Percentiles rank a stretch among this genome's conserved stretches.
phyloP scores from a whole-genome alignment of 2,797 vertebrate genomes.

The Bradypodion ventrale region DNA sequence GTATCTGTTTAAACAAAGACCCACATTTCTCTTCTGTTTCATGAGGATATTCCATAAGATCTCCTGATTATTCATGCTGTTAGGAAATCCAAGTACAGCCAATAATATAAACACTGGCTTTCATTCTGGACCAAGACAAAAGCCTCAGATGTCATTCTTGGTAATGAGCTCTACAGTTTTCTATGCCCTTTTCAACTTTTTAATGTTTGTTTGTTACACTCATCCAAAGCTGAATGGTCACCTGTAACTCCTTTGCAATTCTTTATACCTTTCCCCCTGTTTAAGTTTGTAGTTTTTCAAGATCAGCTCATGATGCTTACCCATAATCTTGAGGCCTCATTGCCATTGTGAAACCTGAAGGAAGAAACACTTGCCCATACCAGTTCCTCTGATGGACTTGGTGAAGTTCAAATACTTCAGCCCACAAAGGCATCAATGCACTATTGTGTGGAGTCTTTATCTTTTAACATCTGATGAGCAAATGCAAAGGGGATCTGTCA shows the following conservation, averaged over 20 bases:
- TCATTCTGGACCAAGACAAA: background rate
- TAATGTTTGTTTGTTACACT: background rate
- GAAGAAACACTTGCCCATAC: background rate
- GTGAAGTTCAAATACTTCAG: background rate
- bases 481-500: no score
- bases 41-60: background rate
- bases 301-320: background rate
- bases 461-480: background rate
- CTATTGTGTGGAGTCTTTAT: background rate
- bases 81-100: slow-evolving; percentile 15
- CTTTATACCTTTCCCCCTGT: background rate
- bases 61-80: slow-evolving; percentile 5
- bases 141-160: background rate
- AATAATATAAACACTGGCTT: background rate
- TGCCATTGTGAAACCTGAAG: background rate
- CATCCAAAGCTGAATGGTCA: background rate
- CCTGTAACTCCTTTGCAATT: background rate
- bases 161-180: background rate
- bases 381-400: background rate
- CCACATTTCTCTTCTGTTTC: background rate
- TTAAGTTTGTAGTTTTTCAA: background rate
- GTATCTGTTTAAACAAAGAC: slow-evolving; percentile 4
- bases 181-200: background rate
- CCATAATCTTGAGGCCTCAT: background rate
- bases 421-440: background rate